A percentile compares a stretch with the other conserved stretches of the same genome.
phyloP scores from a whole-genome alignment of 2,797 vertebrate species.

The Helostoma temminkii region DNA sequence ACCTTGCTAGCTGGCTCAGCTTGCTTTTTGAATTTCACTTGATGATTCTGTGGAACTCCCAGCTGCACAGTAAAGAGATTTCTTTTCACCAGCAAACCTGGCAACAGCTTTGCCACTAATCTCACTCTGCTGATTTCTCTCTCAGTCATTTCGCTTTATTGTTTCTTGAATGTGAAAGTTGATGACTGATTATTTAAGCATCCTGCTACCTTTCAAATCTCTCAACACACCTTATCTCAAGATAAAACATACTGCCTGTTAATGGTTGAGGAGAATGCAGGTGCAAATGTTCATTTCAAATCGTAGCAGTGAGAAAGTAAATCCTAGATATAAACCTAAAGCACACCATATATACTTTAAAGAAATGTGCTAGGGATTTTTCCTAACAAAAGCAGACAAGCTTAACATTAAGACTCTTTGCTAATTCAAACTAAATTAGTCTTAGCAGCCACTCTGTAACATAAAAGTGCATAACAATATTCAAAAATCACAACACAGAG shows the following conservation, averaged over 20 bases:
- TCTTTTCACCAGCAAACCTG: constrained; percentile 59
- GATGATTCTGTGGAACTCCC: constrained; percentile 64
- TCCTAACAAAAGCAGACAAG: constrained; percentile 22
- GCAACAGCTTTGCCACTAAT: constrained; percentile 65
- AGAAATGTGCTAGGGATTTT: constrained; percentile 28
- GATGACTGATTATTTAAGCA: constrained; percentile 73
- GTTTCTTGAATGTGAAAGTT: constrained; percentile 70
- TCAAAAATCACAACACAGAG: constrained; percentile 4
- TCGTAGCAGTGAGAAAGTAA: constrained; percentile 24
- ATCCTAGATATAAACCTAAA: constrained; percentile 42
- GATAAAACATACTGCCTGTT: constrained; percentile 53
- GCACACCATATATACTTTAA: constrained; percentile 14
- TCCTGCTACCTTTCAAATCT: constrained; percentile 70
- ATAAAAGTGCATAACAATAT: background rate
- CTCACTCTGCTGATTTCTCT: constrained; percentile 65
- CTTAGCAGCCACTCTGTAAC: constrained; percentile 14
- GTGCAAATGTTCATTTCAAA: constrained; percentile 53
- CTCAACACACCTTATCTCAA: constrained; percentile 69
- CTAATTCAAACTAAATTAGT: constrained; percentile 30
- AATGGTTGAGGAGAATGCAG: constrained; percentile 68
- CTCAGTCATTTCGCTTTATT: constrained; percentile 66
- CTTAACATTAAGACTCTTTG: constrained; percentile 19
- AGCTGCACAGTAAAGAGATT: constrained; percentile 68
- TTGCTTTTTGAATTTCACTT: constrained; percentile 65
- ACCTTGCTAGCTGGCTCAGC: constrained; percentile 62